Base-by-base conservation (phyloP, 2,888 invertebrate species). In the Pristionchus arcanus region DNA sequence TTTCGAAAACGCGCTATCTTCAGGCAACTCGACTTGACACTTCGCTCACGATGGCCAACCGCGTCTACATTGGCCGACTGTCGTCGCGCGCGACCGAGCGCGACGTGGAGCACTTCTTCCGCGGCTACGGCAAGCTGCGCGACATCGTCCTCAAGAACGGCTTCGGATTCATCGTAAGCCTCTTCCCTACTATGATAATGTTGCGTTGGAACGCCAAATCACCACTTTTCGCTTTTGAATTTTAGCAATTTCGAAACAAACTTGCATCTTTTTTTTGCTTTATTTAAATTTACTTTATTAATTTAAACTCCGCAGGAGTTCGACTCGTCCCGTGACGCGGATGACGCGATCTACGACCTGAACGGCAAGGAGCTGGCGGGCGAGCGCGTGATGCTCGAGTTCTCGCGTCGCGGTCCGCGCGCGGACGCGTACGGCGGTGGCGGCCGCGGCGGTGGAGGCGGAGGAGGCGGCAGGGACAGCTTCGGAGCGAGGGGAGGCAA, bases 141-240 rank as follows among this genome's bases (percentile, higher is more conserved):
- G 98, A 98, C 95, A 97, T 98, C 94, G 97, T 98, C 92, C 97
- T 98, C 96, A 98, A 98, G 96, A 98, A 98, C 96, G 98, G 98
- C 95, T 98, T 98, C 96, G 98, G 98, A 92, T 98, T 98, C 97
- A 98, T 98, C 96, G 98, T 98, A 97, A 91, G 93, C 9, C 49
- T 28, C n/a, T 21, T 19, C 74, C 31, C 4, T 63, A 7, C 21
- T 15, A 49, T 7, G 11, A 49, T 21, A 5, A n/a, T n/a, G 7
- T n/a, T 63, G 0, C 4, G 4, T 25, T 21, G 25, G 3, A 63
- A 63, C 63, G 21, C 25, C 63, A 16, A 68, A 31, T 66, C 11
- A 13, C 68, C 19, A 31, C 2, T 28, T 11, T 68, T 1, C 1
- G 3, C 63, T n/a, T n/a, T 66, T 21, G 21, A n/a, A 42, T 42